Evolutionary conservation across 2,113 vertebrate genomes (phyloP), one percentile per base, ranked within the genome.

Genomic region (Xenopus borealis): DNA sequence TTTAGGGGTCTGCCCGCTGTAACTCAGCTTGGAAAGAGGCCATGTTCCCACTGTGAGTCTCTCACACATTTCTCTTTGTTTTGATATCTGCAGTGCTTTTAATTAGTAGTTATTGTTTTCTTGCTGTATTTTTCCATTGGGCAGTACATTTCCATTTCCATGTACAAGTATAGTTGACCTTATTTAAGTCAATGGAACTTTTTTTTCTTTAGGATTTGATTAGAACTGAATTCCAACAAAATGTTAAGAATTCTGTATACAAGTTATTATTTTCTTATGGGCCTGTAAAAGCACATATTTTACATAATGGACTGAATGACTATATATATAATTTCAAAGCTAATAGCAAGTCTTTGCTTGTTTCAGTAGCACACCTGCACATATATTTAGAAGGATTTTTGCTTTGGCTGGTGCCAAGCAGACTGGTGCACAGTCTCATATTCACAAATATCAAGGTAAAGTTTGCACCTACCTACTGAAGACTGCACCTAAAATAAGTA

Each of bases 41-140:
- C 74, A 47, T 64, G 58, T 64, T 45, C 62, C 66, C 67, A 77
- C 74, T 77, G 67, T 77, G 74, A 77, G 74, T 61, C 59, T 69
- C 33, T 33, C 33, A 16, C 14, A 23, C 3, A 46, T 23, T 57
- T 16, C 46, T 44, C 13, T 23, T 53, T 63, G n/a, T 6, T 27
- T 57, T 62, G 47, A 12, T 69, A 52, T 63, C 66, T 77, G 59
- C 61, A 77, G 30, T 46, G 61, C 59, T 45, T n/a, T 50, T 20
- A 10, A 46, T 75, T 69, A 66, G 58, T 61, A 68, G 53, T 13
- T 27, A 17, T 12, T 23, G 64, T 46, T 44, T 74, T 44, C 20
- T 53, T 75, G 57, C 66, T 75, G 73, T 40, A 69, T 53, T 33
- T n/a, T 33, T 17, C 40, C 66, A 53, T 66, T 57, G 58, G 45